phyloP scores from a whole-genome alignment of 1,140 invertebrate genomes.

The Ooceraea biroi region DNA sequence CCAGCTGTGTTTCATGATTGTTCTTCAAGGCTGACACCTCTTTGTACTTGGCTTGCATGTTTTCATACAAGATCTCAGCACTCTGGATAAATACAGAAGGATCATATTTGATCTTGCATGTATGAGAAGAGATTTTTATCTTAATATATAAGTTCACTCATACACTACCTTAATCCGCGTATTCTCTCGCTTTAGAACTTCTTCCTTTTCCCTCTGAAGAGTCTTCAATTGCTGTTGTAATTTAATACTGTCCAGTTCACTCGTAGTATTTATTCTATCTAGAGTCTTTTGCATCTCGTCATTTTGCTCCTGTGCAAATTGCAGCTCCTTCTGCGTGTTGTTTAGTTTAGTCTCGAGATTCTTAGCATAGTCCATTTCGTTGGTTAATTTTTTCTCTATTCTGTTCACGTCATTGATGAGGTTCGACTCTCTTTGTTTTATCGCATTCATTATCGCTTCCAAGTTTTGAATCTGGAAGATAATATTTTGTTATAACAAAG shows the following conservation, averaged over 20 bases:
- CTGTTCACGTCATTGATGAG: constrained; percentile 34
- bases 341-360: constrained; percentile 35
- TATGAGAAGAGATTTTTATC: background rate
- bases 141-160: background rate
- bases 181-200: background rate
- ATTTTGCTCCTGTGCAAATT: background rate
- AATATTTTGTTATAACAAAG: background rate
- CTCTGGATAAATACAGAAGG: background rate
- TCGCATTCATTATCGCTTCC: background rate
- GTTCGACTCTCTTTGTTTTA: constrained; percentile 23
- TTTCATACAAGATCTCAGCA: constrained; percentile 13
- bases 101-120: background rate
- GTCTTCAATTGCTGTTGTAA: background rate
- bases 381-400: constrained; percentile 38
- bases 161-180: constrained; percentile 12
- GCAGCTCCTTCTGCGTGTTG: background rate
- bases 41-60: background rate
- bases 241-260: background rate
- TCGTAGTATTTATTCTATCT: background rate
- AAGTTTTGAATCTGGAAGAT: constrained; percentile 37
- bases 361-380: constrained; percentile 10
- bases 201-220: constrained; percentile 30
- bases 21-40: constrained; percentile 3
- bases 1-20: background rate
- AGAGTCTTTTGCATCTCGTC: background rate